Percentiles rank a stretch among this genome's conserved stretches.
These are phyloP conservation scores for Stomatorhinus walkeri DNA, from an alignment of 2,797 vertebrate species.

Conservation along the genomic window DNA sequence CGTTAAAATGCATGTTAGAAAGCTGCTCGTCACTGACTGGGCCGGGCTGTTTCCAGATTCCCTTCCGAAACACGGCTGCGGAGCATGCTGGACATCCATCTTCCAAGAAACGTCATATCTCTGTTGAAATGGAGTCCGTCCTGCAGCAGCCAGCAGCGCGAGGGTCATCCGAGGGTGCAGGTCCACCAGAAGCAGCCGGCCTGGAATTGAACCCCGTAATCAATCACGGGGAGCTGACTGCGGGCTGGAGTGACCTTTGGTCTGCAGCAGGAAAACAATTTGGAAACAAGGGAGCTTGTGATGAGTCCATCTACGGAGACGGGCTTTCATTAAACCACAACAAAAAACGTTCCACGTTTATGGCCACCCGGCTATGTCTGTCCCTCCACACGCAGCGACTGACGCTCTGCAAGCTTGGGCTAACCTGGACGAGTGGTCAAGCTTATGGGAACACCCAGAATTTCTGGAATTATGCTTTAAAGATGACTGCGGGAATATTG, in stretches of 20 bases:
- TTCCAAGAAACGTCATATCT: neutral
- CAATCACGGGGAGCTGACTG: neutral
- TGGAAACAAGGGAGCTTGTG: neutral
- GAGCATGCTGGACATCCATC: neutral
- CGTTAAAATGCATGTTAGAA: neutral
- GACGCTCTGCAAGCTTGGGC: neutral
- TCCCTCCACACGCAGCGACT: neutral
- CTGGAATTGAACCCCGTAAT: neutral
- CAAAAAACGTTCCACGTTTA: neutral
- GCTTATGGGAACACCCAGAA: neutral
- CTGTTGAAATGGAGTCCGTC: neutral
- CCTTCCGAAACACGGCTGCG: neutral
- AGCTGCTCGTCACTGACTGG: neutral
- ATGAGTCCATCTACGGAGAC: neutral
- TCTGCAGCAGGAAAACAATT: neutral
- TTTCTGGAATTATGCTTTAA: neutral
- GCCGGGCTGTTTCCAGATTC: neutral
- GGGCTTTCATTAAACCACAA: neutral
- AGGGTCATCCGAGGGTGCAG: neutral
- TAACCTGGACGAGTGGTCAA: neutral
- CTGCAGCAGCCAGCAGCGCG: neutral
- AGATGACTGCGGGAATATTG: neutral
- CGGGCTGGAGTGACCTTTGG: neutral
- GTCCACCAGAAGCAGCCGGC: neutral
- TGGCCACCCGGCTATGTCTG: neutral